phyloP scores from a whole-genome alignment of 2,888 invertebrate species.

The Melipona bicolor region DNA sequence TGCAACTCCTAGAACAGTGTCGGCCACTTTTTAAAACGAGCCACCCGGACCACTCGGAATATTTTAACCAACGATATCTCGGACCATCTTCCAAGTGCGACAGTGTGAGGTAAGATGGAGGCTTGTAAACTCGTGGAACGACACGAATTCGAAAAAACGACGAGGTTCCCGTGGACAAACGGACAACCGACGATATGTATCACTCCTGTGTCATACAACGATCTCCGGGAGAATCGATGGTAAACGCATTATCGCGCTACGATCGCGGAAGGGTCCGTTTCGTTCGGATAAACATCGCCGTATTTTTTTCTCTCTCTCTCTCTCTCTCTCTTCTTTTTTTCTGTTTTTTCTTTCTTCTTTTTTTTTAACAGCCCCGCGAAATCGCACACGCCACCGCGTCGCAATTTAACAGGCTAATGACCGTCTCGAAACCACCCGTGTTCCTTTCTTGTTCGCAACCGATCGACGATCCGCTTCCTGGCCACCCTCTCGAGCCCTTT shows the following conservation, averaged over 20 bases:
- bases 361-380: slow-evolving; percentile 16
- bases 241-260: slow-evolving; percentile 42
- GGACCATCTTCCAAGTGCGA: neutral
- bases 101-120: neutral
- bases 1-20: no score
- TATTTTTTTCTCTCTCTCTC: neutral
- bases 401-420: slow-evolving; percentile 31
- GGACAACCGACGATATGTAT: slow-evolving; percentile 52
- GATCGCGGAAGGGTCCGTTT: slow-evolving; percentile 50
- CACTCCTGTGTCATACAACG: slow-evolving; percentile 51
- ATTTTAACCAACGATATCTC: slow-evolving; percentile 7
- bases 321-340: no score
- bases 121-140: slow-evolving; percentile 14
- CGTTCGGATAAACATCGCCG: slow-evolving; percentile 52
- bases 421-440: slow-evolving; percentile 7
- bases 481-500: no score
- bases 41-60: neutral
- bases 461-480: slow-evolving; percentile 19
- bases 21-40: no score
- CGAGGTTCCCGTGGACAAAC: slow-evolving; percentile 30
- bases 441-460: slow-evolving; percentile 23
- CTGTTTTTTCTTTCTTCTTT: neutral
- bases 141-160: slow-evolving; percentile 18
- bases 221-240: slow-evolving; percentile 48
- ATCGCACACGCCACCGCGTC: slow-evolving; percentile 32